Conservation (phyloP, 1,140 invertebrate species). For the Brachionus rotundiformis region DNA sequence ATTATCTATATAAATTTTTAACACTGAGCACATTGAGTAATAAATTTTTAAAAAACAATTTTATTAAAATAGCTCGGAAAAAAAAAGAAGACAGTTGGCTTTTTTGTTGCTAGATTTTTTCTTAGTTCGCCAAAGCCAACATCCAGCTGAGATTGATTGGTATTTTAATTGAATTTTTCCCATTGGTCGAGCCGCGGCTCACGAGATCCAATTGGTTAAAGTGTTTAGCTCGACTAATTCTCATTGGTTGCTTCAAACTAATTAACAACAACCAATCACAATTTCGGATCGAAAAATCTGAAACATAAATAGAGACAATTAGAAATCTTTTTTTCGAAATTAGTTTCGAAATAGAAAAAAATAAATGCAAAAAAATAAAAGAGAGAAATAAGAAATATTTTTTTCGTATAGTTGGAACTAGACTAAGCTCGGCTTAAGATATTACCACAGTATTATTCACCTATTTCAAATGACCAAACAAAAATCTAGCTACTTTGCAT, state of each 20-base stretch:
- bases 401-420: neutral
- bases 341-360: neutral
- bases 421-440: conserved; percentile 38
- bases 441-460: neutral
- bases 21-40: conserved; percentile 1
- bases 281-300: neutral
- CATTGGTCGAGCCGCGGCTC: no score
- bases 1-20: neutral
- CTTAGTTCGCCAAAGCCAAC: neutral
- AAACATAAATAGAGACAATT: conserved; percentile 51
- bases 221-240: neutral
- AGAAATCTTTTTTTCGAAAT: conserved; percentile 38
- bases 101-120: neutral
- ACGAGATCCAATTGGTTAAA: no score
- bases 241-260: neutral
- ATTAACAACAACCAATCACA: neutral
- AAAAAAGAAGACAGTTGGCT: neutral
- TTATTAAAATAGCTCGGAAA: conserved; percentile 36
- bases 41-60: conserved; percentile 12
- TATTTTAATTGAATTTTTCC: conserved; percentile 44
- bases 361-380: conserved; percentile 5
- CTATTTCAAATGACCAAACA: neutral
- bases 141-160: conserved; percentile 50
- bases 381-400: neutral
- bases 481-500: neutral